phyloP scores from a whole-genome alignment of 2,888 invertebrate species.

The Rambutsinella grinnellia region DNA sequence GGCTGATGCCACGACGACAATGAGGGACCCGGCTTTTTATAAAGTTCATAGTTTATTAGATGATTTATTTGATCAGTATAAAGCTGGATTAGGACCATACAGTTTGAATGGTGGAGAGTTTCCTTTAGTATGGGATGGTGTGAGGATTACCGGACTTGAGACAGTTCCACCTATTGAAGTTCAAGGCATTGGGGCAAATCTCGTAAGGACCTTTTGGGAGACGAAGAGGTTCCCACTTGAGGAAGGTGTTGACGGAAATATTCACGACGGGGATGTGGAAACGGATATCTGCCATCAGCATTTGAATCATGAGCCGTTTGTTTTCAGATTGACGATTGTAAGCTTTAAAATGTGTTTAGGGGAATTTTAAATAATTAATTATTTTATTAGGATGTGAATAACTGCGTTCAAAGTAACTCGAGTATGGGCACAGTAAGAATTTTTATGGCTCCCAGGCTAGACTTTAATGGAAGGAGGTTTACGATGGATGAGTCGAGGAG shows the following conservation, averaged over 20 bases:
- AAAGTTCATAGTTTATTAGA: constrained; percentile 86
- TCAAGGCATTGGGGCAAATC: constrained; percentile 18
- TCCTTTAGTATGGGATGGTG: constrained; percentile 45
- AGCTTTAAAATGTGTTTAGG: no score
- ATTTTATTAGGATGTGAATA: constrained; percentile 28
- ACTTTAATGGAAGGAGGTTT: constrained; percentile 35
- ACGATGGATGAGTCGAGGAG: constrained; percentile 35
- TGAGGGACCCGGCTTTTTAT: constrained; percentile 90
- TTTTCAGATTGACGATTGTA: constrained; percentile 33
- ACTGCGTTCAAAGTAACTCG: constrained; percentile 18
- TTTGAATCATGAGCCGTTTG: constrained; percentile 52
- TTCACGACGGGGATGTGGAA: constrained; percentile 18
- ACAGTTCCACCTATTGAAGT: not conserved
- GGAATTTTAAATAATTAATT: no score
- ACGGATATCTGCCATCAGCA: constrained; percentile 40
- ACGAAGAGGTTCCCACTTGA: constrained; percentile 20
- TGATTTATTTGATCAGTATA: constrained; percentile 82
- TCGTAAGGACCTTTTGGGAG: constrained; percentile 37
- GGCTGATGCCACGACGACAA: constrained; percentile 86
- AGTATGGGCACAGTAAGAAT: constrained; percentile 45
- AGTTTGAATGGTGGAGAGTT: constrained; percentile 38
- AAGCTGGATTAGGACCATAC: constrained; percentile 79
- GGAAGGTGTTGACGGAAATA: constrained; percentile 39
- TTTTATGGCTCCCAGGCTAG: constrained; percentile 47
- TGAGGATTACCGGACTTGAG: constrained; percentile 18